phyloP scores from a whole-genome alignment of 1,140 invertebrate species.

The Druon quercuslanigerum region DNA sequence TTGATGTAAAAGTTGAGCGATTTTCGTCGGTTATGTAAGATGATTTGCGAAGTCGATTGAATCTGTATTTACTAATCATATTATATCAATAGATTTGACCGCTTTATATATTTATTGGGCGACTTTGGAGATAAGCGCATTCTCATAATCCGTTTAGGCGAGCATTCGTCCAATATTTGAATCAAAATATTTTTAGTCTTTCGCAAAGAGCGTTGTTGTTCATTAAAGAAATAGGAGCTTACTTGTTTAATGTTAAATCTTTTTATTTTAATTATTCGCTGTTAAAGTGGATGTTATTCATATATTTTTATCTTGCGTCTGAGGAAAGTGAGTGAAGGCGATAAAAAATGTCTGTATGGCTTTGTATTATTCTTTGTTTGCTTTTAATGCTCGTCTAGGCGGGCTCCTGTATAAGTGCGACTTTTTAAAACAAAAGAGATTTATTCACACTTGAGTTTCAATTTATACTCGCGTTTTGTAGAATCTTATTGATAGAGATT shows the following conservation, averaged over 20 bases:
- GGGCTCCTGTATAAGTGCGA: background rate
- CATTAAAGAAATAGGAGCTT: no score
- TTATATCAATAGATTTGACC: slow-evolving; percentile 48
- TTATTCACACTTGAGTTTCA: no score
- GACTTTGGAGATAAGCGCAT: slow-evolving; percentile 31
- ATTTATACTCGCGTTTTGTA: no score
- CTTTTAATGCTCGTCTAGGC: slow-evolving; percentile 10
- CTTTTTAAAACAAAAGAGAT: background rate
- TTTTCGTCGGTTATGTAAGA: no score
- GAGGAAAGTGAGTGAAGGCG: no score
- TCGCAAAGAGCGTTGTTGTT: background rate
- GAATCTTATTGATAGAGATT: no score
- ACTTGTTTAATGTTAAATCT: background rate
- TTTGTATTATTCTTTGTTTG: no score
- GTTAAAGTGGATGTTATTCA: background rate
- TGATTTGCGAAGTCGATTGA: background rate
- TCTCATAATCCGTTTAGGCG: slow-evolving; percentile 17
- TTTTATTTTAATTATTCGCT: background rate
- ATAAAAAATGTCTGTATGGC: no score
- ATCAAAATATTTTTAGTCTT: background rate
- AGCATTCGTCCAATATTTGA: background rate
- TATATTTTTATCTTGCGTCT: background rate
- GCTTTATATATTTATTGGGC: slow-evolving; percentile 51
- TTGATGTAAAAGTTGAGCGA: no score
- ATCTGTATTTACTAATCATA: slow-evolving; percentile 35